Percentiles rank a stretch among this genome's conserved stretches.
Conservation (phyloP, 2,113 vertebrate species). For the Lampris megalopsis region DNA sequence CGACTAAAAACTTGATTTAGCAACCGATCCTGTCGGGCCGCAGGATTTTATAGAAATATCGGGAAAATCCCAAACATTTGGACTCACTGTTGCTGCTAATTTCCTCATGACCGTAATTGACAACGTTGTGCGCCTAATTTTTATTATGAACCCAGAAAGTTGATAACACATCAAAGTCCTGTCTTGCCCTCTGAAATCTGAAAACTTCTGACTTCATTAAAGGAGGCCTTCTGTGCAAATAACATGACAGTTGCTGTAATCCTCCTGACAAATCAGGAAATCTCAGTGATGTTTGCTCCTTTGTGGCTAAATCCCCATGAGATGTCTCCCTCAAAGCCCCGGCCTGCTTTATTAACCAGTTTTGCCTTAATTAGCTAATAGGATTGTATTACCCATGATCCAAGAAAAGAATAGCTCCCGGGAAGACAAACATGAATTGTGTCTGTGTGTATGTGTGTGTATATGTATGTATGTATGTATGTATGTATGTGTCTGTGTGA, state of each 20-base stretch:
- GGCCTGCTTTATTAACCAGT: conserved; percentile 68
- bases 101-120: neutral
- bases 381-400: conserved; percentile 79
- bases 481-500: conserved; percentile 28
- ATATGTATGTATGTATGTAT: conserved; percentile 2
- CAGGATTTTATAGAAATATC: no score
- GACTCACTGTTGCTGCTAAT: no score
- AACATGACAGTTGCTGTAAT: conserved; percentile 54
- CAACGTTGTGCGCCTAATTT: conserved; percentile 42
- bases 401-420: conserved; percentile 70
- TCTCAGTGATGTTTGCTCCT: conserved; percentile 65
- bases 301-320: conserved; percentile 56
- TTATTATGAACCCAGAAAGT: conserved; percentile 36
- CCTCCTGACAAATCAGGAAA: conserved; percentile 64
- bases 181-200: conserved; percentile 33
- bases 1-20: no score
- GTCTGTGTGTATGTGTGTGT: conserved; percentile 26
- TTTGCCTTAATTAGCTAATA: conserved; percentile 79
- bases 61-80: no score
- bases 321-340: conserved; percentile 53
- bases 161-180: conserved; percentile 57
- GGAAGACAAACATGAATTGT: conserved; percentile 63
- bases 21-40: no score
- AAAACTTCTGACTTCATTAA: conserved; percentile 22
- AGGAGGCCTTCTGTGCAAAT: conserved; percentile 36